These are phyloP conservation scores for Sinohyriopsis cumingii DNA, from an alignment of 2,888 invertebrate genomes.

Conservation along the genomic window DNA sequence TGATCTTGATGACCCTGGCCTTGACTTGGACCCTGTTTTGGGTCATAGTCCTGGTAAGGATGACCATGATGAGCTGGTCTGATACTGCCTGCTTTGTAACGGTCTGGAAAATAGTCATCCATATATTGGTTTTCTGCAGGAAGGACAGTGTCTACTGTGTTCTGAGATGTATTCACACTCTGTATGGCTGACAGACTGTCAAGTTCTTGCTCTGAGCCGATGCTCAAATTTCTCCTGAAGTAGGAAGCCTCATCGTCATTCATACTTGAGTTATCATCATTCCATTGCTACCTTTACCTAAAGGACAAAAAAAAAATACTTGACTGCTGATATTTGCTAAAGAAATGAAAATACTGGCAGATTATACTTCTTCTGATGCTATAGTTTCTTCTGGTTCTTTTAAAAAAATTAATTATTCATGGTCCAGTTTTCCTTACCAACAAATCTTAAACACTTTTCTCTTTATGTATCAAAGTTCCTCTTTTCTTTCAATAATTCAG, in stretches of 20 bases:
- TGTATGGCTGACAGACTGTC: slow-evolving; percentile 42
- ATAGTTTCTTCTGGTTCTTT: no score
- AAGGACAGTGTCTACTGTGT: slow-evolving; percentile 3
- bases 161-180: slow-evolving; percentile 37
- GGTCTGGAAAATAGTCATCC: slow-evolving; percentile 13
- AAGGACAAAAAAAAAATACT: no score
- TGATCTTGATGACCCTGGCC: slow-evolving; percentile 5
- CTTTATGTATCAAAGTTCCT: no score
- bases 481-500: no score
- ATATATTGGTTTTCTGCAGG: slow-evolving; percentile 12
- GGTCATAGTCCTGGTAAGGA: slow-evolving; percentile 1
- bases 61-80: slow-evolving; percentile 41
- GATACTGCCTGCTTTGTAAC: slow-evolving; percentile 25
- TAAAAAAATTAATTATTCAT: no score
- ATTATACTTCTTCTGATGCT: no score
- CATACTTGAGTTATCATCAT: slow-evolving; percentile 11
- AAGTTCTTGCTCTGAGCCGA: slow-evolving; percentile 51
- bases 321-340: no score
- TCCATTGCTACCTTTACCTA: no score
- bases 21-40: not conserved
- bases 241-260: slow-evolving; percentile 19
- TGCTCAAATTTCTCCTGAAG: slow-evolving; percentile 31
- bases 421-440: no score
- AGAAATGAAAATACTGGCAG: no score
- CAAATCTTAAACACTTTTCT: no score